These are phyloP conservation scores for Coilia nasus DNA, from an alignment of 2,797 vertebrate species.

Conservation along the genomic window DNA sequence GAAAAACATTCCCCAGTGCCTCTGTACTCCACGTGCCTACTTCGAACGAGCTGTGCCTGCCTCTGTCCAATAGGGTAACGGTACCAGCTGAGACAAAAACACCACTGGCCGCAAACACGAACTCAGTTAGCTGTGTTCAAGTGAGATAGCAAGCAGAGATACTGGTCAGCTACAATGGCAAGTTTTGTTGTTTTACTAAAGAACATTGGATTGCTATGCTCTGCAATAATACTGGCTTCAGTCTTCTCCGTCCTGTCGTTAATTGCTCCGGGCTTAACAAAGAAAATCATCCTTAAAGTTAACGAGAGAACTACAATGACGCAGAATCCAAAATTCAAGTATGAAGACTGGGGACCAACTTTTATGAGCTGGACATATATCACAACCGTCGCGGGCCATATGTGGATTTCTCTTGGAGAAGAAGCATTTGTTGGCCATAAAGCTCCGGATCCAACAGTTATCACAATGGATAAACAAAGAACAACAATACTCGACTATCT, in stretches of 20 bases:
- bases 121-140: no score
- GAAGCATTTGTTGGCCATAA: constrained; percentile 72
- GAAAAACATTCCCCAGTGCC: no score
- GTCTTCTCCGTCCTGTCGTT: constrained; percentile 59
- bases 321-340: constrained; percentile 79
- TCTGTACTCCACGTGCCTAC: no score
- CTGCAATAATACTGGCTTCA: neutral
- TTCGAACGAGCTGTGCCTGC: no score
- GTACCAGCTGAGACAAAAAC: no score
- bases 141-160: neutral
- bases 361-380: constrained; percentile 74
- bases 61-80: no score
- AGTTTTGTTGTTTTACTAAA: constrained; percentile 54
- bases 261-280: constrained; percentile 73
- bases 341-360: constrained; percentile 86
- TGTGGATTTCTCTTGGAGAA: constrained; percentile 82
- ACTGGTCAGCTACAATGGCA: neutral
- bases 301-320: constrained; percentile 73
- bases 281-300: constrained; percentile 73
- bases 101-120: no score
- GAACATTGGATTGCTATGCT: constrained; percentile 31
- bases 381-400: constrained; percentile 65
- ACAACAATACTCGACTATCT: constrained; percentile 75
- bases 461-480: constrained; percentile 65
- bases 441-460: constrained; percentile 82